A percentile compares a stretch with the other conserved stretches of the same genome.
Evolutionary conservation across 2,113 vertebrate genomes (phyloP).

Genomic region (Melanostigma gelatinosum): DNA sequence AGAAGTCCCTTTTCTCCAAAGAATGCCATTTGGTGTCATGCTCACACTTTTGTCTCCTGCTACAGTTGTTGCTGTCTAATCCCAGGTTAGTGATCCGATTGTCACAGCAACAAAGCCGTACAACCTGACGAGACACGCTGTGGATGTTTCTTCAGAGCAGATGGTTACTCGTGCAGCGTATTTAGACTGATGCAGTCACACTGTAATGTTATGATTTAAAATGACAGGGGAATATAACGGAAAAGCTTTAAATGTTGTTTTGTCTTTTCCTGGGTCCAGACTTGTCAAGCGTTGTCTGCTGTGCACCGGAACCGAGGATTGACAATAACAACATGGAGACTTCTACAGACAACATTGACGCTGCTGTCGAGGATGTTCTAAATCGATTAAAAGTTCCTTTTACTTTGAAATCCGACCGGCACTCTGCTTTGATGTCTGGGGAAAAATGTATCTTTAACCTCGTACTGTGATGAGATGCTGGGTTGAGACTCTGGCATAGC

Average conservation of each 20-base stretch:
- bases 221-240: neutral
- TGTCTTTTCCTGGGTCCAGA: conserved; percentile 6
- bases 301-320: neutral
- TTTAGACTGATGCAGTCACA: conserved; percentile 20
- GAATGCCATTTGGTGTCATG: conserved; percentile 4
- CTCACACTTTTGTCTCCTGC: conserved; percentile 8
- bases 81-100: conserved; percentile 6
- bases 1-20: conserved; percentile 18
- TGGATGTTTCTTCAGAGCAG: conserved; percentile 8
- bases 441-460: too few species aligned
- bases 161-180: neutral
- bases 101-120: conserved; percentile 30
- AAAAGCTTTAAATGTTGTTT: conserved; percentile 36
- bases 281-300: neutral
- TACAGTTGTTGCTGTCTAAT: neutral
- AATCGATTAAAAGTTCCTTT: neutral
- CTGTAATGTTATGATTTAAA: conserved; percentile 23
- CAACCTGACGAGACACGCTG: neutral
- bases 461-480: neutral
- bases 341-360: neutral
- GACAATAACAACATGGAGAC: neutral
- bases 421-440: too few species aligned
- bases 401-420: too few species aligned
- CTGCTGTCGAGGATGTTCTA: neutral
- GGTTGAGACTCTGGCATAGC: neutral